Percentiles rank a stretch among this genome's conserved stretches.
These are phyloP conservation scores for Spizella passerina DNA, from an alignment of 2,797 vertebrate genomes.

Conservation along the genomic window DNA sequence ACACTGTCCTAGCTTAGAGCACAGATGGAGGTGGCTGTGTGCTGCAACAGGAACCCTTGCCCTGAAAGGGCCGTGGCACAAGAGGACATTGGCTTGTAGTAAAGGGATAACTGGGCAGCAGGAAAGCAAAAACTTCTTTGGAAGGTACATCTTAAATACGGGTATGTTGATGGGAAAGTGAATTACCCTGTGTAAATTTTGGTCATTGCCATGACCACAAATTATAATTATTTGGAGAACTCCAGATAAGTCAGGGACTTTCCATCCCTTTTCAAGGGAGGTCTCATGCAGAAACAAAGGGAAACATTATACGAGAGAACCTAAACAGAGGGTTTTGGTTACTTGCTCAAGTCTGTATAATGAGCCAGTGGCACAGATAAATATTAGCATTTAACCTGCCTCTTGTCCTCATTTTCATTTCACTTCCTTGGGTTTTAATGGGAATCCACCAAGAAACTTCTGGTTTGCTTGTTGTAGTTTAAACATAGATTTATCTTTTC, in stretches of 20 bases:
- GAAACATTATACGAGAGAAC: not conserved
- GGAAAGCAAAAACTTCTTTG: not conserved
- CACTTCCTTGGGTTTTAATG: not conserved
- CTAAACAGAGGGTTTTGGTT: not conserved
- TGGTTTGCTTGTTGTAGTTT: not conserved
- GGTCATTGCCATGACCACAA: not conserved
- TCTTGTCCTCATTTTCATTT: not conserved
- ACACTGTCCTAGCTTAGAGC: not conserved
- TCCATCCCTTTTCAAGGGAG: not conserved
- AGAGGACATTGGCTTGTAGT: not conserved
- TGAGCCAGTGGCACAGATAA: not conserved
- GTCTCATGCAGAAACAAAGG: not conserved
- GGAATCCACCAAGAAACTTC: not conserved
- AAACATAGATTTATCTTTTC: slow-evolving; percentile 32
- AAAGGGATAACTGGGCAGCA: not conserved
- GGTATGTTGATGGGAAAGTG: not conserved
- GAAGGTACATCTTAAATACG: not conserved
- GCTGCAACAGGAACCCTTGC: not conserved
- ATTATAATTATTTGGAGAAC: not conserved
- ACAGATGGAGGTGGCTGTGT: not conserved
- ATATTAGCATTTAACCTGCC: not conserved
- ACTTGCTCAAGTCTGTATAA: not conserved
- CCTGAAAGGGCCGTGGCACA: not conserved
- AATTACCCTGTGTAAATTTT: not conserved
- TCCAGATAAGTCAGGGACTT: not conserved